Evolutionary conservation across 2,113 vertebrate species (phyloP).

Genomic region (Burhinus bistriatus): DNA sequence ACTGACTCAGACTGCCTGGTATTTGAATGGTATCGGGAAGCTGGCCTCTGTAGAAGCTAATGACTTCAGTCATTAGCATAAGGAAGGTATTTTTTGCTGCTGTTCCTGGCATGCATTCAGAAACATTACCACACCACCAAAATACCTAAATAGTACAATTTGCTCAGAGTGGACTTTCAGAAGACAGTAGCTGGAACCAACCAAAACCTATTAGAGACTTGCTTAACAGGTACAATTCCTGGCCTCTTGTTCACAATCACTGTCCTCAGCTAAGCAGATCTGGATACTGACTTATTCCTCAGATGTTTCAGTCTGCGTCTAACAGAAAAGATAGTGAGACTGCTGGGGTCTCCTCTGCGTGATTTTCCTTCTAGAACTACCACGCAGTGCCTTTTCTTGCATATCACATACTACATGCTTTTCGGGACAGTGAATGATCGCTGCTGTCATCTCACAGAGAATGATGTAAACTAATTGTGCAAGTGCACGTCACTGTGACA

Average conservation of each 20-base stretch:
- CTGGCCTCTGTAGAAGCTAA: constrained; percentile 2
- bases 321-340: background rate
- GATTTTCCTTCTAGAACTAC: background rate
- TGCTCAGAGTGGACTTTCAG: background rate
- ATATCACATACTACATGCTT: background rate
- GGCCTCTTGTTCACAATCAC: background rate
- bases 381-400: background rate
- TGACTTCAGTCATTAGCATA: background rate
- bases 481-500: background rate
- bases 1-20: background rate
- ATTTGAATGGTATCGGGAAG: constrained; percentile 11
- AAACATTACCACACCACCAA: background rate
- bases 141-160: background rate
- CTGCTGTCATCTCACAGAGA: background rate
- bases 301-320: background rate
- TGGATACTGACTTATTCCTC: background rate
- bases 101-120: background rate
- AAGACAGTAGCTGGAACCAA: background rate
- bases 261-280: background rate
- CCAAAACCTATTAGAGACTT: background rate
- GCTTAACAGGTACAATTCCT: background rate
- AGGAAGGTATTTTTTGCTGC: constrained; percentile 16
- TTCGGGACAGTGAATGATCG: background rate
- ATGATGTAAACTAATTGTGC: background rate
- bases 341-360: background rate